Evolutionary conservation across 2,888 invertebrate genomes (phyloP).

Genomic region (Xestobium rufovillosum): DNA sequence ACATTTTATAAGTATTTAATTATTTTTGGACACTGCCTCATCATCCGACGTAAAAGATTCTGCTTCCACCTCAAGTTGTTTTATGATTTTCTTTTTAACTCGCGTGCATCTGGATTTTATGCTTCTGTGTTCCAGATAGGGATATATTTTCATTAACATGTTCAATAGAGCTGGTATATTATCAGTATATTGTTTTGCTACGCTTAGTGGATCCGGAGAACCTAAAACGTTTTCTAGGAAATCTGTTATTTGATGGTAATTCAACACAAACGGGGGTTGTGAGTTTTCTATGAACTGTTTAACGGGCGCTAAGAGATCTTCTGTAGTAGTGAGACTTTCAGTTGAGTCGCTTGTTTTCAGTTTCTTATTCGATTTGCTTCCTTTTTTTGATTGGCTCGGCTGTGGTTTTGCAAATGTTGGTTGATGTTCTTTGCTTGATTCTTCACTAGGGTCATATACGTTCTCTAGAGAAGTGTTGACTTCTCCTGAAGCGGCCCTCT

Average conservation of each 20-base stretch:
- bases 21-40: no score
- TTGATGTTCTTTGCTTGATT: no score
- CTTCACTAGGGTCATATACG: no score
- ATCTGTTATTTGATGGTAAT: constrained; percentile 4
- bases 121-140: constrained; percentile 6
- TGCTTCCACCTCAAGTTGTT: constrained; percentile 7
- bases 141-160: constrained; percentile 4
- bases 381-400: no score
- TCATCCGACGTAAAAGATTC: no score
- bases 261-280: not conserved
- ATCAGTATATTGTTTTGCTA: constrained; percentile 9
- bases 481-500: no score
- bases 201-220: constrained; percentile 7
- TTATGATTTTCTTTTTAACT: constrained; percentile 8
- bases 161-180: constrained; percentile 8
- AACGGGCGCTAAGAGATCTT: constrained; percentile 4
- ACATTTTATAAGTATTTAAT: no score
- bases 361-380: no score
- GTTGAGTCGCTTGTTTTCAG: not conserved
- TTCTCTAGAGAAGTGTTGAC: no score
- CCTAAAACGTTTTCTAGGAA: constrained; percentile 11
- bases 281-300: no score
- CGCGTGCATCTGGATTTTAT: no score
- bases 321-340: not conserved
- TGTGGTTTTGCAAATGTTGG: no score